Evolutionary conservation across 2,888 invertebrate genomes (phyloP).

Genomic region (Augiades crinisus): DNA sequence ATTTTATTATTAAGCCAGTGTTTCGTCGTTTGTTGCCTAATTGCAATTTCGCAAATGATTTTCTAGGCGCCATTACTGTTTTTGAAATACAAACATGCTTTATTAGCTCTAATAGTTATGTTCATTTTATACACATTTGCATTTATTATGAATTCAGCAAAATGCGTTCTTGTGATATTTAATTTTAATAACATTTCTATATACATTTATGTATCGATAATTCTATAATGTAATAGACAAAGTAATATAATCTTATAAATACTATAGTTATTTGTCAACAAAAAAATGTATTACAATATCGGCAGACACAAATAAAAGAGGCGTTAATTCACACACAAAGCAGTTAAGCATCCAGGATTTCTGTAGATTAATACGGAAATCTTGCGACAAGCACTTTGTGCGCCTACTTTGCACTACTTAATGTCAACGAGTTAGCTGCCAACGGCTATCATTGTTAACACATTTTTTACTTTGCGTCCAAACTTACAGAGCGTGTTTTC

Average conservation of each 20-base stretch:
- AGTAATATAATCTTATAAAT: too few species aligned
- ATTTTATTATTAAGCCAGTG: constrained; percentile 1
- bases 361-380: background rate
- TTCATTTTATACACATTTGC: too few species aligned
- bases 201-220: too few species aligned
- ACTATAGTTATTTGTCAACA: too few species aligned
- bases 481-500: constrained; percentile 57
- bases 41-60: background rate
- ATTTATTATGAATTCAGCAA: too few species aligned
- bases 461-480: constrained; percentile 5
- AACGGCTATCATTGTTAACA: constrained; percentile 10
- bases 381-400: constrained; percentile 20
- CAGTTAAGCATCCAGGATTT: background rate
- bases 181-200: too few species aligned
- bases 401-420: constrained; percentile 19
- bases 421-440: constrained; percentile 7
- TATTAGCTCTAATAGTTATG: too few species aligned
- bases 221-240: too few species aligned
- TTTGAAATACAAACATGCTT: too few species aligned
- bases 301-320: too few species aligned
- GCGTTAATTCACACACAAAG: background rate
- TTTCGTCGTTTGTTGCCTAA: constrained; percentile 9
- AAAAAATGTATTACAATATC: too few species aligned
- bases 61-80: background rate
- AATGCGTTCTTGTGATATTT: too few species aligned